Evolutionary conservation across 2,113 vertebrate genomes (phyloP), one percentile per base, ranked within the genome.

Genomic region (Tretioscincus oriximinensis): DNA sequence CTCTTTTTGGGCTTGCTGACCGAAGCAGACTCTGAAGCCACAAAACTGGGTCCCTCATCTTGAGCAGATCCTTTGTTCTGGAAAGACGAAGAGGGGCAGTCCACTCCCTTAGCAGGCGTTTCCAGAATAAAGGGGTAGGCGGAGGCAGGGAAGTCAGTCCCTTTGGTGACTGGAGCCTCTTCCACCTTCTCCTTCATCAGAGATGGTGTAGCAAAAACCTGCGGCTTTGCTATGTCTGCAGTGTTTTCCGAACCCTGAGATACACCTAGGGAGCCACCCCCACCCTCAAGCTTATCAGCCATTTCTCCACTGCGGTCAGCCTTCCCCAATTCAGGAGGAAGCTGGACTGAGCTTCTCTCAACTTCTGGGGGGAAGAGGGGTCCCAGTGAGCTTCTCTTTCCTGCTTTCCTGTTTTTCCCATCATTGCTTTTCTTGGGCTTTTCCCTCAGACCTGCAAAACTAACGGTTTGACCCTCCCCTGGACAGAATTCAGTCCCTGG

Each of bases 1-100:
- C 90, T 93, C 49, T 95, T 95, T 24, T 93, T 88, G n/a, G 86
- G 5, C 41, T 91, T 94, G 66, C 92, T 93, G 58, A 85, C 80
- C 0, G 28, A 70, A 5, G 16, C 49, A 0, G 24, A 12, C 7
- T 29, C 5, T 0, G 26, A 69, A 4, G 14, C 0, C 64, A 76
- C 1, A 12, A 28, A 29, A 14, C 22, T 24, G 0, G 14, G 81
- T 82, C 87, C 91, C 49, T 20, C 80, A 73, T 84, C 81, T 41
- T 41, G n/a, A 21, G 7, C 24, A 9, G 2, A 1, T 76, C 82
- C 82, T 2, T 21, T 0, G 0, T 41, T 1, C 60, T 54, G 2
- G 6, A 84, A 21, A 21, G 0, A 51, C 26, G 3, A 0, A 47
- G 71, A 22, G 6, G 18, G 26, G 31, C 10, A 35, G 18, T 51